Evolutionary conservation across 2,888 invertebrate genomes (phyloP).

Genomic region (Thelaira solivaga): DNA sequence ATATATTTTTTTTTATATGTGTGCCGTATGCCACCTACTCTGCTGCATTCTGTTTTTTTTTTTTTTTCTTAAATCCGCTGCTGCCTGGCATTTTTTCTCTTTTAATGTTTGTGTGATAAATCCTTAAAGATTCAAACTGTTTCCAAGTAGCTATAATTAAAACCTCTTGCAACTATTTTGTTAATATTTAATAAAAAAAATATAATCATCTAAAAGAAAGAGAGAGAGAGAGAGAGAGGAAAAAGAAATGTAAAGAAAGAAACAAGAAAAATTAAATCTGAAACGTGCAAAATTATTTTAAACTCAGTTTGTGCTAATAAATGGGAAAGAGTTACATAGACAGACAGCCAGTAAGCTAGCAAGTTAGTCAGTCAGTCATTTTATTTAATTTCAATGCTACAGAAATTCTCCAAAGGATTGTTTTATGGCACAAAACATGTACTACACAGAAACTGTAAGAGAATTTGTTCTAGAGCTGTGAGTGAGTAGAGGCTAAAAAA

Average conservation of each 20-base stretch:
- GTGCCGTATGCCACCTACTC: background rate
- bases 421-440: conserved; percentile 13
- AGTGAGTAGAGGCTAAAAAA: background rate
- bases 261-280: background rate
- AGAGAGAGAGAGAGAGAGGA: background rate
- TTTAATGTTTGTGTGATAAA: conserved; percentile 45
- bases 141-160: conserved; percentile 56
- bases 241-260: background rate
- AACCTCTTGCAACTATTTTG: conserved; percentile 44
- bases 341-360: background rate
- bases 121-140: conserved; percentile 57
- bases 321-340: too few relatives aligned
- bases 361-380: background rate
- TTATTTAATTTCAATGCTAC: conserved; percentile 44
- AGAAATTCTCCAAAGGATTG: conserved; percentile 38
- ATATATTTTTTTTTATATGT: too few relatives aligned
- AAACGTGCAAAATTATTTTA: conserved; percentile 28
- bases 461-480: background rate
- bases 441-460: background rate
- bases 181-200: conserved; percentile 17
- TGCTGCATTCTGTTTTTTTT: background rate
- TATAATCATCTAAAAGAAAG: background rate
- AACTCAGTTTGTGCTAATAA: background rate
- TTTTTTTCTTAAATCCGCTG: too few relatives aligned
- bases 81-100: conserved; percentile 5